These are phyloP conservation scores for Pimpla rufipes DNA, from an alignment of 2,888 invertebrate species.

Conservation along the genomic window DNA sequence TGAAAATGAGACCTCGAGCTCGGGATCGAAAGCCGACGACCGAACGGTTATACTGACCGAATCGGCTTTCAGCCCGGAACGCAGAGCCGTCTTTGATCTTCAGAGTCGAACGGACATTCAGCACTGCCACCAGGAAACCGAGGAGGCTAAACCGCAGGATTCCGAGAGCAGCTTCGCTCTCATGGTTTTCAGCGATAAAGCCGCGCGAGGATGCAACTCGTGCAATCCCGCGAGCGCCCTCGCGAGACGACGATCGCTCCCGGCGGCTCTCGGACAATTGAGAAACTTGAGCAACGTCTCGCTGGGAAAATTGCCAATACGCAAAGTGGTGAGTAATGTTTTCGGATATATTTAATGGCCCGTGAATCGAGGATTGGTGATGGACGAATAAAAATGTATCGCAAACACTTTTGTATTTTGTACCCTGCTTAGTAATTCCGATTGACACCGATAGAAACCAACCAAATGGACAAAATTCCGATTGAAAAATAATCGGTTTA, in stretches of 20 bases:
- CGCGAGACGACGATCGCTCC: slow-evolving; percentile 78
- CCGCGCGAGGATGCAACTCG: slow-evolving; percentile 70
- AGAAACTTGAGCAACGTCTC: slow-evolving; percentile 68
- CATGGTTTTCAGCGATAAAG: slow-evolving; percentile 70
- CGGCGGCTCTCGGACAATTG: slow-evolving; percentile 75
- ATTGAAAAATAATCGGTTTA: too few relatives aligned
- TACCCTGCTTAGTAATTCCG: too few relatives aligned
- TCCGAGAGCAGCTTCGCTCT: slow-evolving; percentile 64
- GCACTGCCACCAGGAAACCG: background rate
- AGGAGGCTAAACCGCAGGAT: slow-evolving; percentile 17
- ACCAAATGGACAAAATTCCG: too few relatives aligned
- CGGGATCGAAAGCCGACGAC: slow-evolving; percentile 39
- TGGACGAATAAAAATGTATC: too few relatives aligned
- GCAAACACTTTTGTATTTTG: too few relatives aligned
- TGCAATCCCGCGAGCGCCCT: slow-evolving; percentile 71
- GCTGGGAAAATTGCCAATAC: slow-evolving; percentile 75
- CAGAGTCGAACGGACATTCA: background rate
- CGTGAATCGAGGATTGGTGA: too few relatives aligned
- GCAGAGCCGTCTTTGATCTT: background rate
- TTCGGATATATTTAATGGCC: background rate
- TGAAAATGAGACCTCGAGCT: slow-evolving; percentile 59
- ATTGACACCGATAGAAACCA: too few relatives aligned
- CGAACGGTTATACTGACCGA: slow-evolving; percentile 20
- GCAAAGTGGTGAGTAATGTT: slow-evolving; percentile 74
- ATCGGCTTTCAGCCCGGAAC: slow-evolving; percentile 1